Conservation (phyloP, 2,797 vertebrate genomes). For the Mus minutoides region DNA sequence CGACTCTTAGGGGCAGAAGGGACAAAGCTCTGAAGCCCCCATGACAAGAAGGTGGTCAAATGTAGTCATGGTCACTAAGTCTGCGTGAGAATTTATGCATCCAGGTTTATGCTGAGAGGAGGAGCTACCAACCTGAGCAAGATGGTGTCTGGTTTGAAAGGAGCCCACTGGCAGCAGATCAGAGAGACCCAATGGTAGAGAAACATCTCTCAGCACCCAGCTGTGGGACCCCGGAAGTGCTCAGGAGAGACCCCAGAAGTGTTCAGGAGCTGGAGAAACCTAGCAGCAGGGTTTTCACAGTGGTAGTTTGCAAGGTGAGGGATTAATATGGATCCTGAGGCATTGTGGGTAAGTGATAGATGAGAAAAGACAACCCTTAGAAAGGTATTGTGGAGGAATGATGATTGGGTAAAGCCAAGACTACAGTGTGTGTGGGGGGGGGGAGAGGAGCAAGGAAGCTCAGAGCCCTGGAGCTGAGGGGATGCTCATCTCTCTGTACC, state of each 20-base stretch:
- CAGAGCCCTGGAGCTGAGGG: not conserved
- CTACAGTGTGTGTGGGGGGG: accelerated
- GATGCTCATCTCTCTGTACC: not conserved
- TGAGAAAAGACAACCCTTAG: not conserved
- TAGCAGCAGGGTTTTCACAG: not conserved
- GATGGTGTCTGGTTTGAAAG: not conserved
- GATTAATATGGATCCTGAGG: not conserved
- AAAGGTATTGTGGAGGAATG: not conserved
- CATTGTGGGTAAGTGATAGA: not conserved
- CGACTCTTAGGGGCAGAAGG: constrained; percentile 14
- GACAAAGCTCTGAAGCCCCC: not conserved
- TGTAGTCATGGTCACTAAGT: not conserved
- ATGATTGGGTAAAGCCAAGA: too few species aligned
- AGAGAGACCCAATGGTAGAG: not conserved
- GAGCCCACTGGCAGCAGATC: not conserved
- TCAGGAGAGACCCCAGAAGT: not conserved
- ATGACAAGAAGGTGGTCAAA: not conserved
- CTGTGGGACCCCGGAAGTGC: not conserved
- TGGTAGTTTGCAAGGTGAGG: not conserved
- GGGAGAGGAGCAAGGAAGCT: not conserved
- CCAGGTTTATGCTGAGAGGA: not conserved
- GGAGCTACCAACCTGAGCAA: not conserved
- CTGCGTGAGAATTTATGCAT: not conserved
- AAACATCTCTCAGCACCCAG: not conserved
- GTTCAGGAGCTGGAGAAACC: not conserved